These are phyloP conservation scores for Hoplodrina ambigua DNA, from an alignment of 2,888 invertebrate species.

Conservation along the genomic window DNA sequence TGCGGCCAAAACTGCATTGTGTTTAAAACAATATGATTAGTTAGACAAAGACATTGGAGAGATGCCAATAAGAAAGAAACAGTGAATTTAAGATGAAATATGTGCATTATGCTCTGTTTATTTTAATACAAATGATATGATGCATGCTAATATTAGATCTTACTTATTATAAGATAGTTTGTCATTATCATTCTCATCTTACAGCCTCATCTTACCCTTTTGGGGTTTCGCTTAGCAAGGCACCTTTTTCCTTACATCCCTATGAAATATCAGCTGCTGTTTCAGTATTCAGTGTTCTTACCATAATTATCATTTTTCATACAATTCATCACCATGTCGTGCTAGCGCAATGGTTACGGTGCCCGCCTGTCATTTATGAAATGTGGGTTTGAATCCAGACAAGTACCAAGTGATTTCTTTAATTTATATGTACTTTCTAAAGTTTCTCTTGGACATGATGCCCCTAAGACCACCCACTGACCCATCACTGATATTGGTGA, in stretches of 20 bases:
- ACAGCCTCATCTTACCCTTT: background rate
- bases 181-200: background rate
- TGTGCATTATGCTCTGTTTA: constrained; percentile 28
- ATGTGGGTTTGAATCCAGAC: too few relatives aligned
- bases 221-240: too few relatives aligned
- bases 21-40: constrained; percentile 41
- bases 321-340: too few relatives aligned
- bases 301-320: too few relatives aligned
- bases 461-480: too few relatives aligned
- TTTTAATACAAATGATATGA: constrained; percentile 16
- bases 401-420: too few relatives aligned
- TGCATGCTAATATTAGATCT: background rate
- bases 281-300: background rate
- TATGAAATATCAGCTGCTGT: too few relatives aligned
- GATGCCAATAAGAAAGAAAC: constrained; percentile 25
- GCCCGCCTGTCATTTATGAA: too few relatives aligned
- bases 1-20: constrained; percentile 40
- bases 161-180: background rate
- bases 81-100: constrained; percentile 27
- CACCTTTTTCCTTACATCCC: background rate
- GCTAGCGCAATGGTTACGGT: too few relatives aligned
- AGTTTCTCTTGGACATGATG: too few relatives aligned
- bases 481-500: too few relatives aligned
- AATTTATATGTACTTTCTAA: too few relatives aligned
- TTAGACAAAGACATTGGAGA: constrained; percentile 45